Percentiles rank a stretch among this genome's conserved stretches.
phyloP scores from a whole-genome alignment of 1,140 invertebrate species.

The Agrilus planipennis region DNA sequence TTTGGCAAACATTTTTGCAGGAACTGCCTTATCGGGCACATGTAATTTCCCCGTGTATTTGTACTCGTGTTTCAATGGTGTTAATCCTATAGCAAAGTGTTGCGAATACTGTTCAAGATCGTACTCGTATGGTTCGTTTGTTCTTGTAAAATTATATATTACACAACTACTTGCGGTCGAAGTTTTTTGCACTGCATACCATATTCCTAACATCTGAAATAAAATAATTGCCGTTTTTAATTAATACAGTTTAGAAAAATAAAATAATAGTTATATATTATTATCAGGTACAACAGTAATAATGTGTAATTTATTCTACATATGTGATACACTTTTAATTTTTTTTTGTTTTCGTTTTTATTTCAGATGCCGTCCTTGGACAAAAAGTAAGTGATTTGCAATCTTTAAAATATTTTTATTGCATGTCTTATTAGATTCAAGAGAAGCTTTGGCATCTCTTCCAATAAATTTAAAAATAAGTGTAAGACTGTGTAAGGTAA shows the following conservation, averaged over 20 bases:
- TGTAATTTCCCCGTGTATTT: conserved; percentile 59
- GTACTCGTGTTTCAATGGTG: conserved; percentile 60
- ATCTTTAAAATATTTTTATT: not conserved
- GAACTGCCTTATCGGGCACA: conserved; percentile 50
- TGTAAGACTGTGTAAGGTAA: no score
- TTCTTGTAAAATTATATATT: conserved; percentile 62
- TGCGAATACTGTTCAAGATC: conserved; percentile 61
- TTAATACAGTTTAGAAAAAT: not conserved
- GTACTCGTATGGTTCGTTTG: conserved; percentile 55
- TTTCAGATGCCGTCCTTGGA: conserved; percentile 2
- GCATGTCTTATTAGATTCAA: not conserved
- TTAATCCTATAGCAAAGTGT: conserved; percentile 53
- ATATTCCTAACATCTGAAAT: conserved; percentile 60
- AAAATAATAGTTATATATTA: not conserved
- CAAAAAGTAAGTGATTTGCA: not conserved
- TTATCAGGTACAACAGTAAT: not conserved
- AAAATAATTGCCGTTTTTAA: no score
- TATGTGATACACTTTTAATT: no score
- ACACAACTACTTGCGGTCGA: conserved; percentile 68
- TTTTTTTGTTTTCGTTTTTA: no score
- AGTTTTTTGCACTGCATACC: conserved; percentile 77
- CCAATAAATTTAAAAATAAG: no score
- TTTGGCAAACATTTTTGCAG: conserved; percentile 56
- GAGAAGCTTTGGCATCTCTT: not conserved
- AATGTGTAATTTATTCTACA: conserved; percentile 3